Conservation (phyloP, 2,113 vertebrate genomes). For the Copsychus sechellarum region DNA sequence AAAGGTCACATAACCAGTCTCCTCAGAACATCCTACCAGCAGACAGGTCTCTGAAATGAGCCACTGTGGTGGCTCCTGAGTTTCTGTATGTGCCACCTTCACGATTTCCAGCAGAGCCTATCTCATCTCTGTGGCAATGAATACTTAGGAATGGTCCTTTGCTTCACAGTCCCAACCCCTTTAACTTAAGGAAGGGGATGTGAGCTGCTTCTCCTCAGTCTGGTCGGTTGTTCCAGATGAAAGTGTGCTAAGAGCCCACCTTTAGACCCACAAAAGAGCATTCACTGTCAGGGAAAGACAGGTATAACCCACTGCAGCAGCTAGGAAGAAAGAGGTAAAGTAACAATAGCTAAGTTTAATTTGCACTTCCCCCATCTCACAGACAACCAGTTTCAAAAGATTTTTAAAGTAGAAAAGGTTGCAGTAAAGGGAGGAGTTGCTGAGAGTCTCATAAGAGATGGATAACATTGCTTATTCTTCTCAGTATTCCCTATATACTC, state of each 20-base stretch:
- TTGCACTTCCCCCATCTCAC: background rate
- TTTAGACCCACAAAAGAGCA: background rate
- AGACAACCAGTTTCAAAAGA: background rate
- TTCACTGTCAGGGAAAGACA: background rate
- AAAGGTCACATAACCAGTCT: background rate
- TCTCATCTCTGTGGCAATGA: fast-evolving
- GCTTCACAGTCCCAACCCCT: background rate
- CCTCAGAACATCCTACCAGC: background rate
- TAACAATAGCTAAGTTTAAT: background rate
- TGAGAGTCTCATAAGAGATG: background rate
- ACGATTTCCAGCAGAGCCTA: background rate
- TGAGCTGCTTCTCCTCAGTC: background rate
- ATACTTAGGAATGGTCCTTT: background rate
- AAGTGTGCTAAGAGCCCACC: background rate
- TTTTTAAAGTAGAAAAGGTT: background rate
- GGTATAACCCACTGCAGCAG: background rate
- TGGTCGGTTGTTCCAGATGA: background rate
- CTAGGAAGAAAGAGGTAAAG: background rate
- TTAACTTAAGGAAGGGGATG: background rate
- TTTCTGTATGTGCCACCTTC: background rate
- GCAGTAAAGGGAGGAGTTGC: background rate
- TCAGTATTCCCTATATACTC: background rate
- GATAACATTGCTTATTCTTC: background rate
- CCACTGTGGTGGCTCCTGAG: background rate
- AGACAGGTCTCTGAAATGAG: background rate